These are phyloP conservation scores for Arnoldichthys spilopterus DNA, from an alignment of 2,797 vertebrate genomes.

Conservation along the genomic window DNA sequence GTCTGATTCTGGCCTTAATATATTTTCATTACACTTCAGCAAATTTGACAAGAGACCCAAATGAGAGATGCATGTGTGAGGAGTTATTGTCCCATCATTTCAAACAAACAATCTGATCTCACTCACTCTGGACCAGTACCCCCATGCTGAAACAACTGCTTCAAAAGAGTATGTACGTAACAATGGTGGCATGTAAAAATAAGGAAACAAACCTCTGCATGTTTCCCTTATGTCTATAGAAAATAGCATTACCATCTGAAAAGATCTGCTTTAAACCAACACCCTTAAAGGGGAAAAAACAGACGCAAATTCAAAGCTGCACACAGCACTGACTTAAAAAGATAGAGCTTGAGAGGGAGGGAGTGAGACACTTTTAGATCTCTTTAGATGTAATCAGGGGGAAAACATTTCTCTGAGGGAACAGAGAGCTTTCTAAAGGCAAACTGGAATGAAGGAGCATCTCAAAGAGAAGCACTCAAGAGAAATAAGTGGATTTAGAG, in stretches of 20 bases:
- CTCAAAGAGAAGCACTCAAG: slow-evolving; percentile 52
- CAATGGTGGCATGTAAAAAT: too few species aligned
- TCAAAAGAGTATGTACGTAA: too few species aligned
- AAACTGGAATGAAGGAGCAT: slow-evolving; percentile 33
- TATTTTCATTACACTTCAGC: neutral
- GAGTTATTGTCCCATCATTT: too few species aligned
- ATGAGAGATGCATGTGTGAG: neutral
- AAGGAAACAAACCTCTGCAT: too few species aligned
- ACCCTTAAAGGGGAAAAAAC: slow-evolving; percentile 1
- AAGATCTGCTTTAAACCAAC: neutral
- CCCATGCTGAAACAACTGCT: too few species aligned
- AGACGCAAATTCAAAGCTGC: neutral
- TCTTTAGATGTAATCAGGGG: slow-evolving; percentile 24
- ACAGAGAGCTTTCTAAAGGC: slow-evolving; percentile 36
- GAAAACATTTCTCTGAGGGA: slow-evolving; percentile 36
- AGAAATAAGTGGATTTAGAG: slow-evolving; percentile 58
- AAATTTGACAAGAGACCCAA: neutral
- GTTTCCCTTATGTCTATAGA: too few species aligned
- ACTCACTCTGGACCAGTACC: too few species aligned
- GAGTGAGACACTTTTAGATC: slow-evolving; percentile 18
- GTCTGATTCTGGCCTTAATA: neutral
- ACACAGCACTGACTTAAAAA: slow-evolving; percentile 23
- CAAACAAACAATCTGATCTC: too few species aligned
- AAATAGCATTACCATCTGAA: slow-evolving; percentile 17
- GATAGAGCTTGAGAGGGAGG: slow-evolving; percentile 11